These are phyloP conservation scores for Gobio occitaniae DNA, from an alignment of 2,797 vertebrate species.

Conservation along the genomic window DNA sequence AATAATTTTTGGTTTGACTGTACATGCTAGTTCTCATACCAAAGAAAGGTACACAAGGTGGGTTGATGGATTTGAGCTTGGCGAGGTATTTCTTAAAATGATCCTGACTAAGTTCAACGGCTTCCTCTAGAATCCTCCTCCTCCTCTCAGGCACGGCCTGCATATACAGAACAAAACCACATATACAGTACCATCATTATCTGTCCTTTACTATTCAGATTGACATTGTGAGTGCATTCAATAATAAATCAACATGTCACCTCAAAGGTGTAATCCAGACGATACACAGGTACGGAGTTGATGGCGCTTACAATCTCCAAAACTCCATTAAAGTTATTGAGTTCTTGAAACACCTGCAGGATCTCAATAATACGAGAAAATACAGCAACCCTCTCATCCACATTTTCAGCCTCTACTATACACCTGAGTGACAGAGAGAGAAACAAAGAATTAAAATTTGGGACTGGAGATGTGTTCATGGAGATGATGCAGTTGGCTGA, in stretches of 20 bases:
- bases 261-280: slow-evolving; percentile 96
- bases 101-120: slow-evolving; percentile 96
- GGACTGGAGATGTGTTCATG: not conserved
- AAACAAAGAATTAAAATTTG: slow-evolving; percentile 20
- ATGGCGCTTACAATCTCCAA: slow-evolving; percentile 96
- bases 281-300: slow-evolving; percentile 97
- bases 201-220: not conserved
- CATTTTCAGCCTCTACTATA: slow-evolving; percentile 93
- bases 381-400: slow-evolving; percentile 92
- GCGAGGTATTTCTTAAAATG: slow-evolving; percentile 98
- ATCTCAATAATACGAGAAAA: slow-evolving; percentile 94
- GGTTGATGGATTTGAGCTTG: slow-evolving; percentile 98
- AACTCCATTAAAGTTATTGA: slow-evolving; percentile 98
- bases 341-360: slow-evolving; percentile 97
- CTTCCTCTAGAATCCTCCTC: slow-evolving; percentile 92
- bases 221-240: not conserved
- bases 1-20: too few species aligned
- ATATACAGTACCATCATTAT: not conserved
- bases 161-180: slow-evolving; percentile 19
- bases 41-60: slow-evolving; percentile 99
- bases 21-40: slow-evolving; percentile 77
- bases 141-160: slow-evolving; percentile 88
- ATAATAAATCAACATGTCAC: slow-evolving; percentile 65
- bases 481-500: not conserved
- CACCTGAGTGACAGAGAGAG: slow-evolving; percentile 78